phyloP scores from a whole-genome alignment of 2,888 invertebrate genomes.

The Sialis fuliginosa region DNA sequence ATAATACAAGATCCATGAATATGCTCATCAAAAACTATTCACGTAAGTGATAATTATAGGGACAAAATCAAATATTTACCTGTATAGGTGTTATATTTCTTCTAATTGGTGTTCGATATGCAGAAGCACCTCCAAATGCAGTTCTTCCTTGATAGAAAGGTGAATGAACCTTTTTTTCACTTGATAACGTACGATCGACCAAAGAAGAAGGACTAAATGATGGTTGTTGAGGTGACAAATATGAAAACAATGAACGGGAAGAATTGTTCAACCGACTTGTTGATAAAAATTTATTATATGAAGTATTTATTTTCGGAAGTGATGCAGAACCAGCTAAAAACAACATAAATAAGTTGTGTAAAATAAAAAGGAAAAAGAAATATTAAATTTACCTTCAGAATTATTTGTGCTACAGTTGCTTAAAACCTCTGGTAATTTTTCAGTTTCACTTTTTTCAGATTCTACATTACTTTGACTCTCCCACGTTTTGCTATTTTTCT shows the following conservation, averaged over 20 bases:
- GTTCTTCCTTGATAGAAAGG: constrained; percentile 63
- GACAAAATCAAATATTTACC: too few relatives aligned
- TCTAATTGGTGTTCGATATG: constrained; percentile 11
- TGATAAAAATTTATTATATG: not conserved
- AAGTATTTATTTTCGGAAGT: too few relatives aligned
- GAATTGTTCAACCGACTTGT: constrained; percentile 14
- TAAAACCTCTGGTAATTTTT: too few relatives aligned
- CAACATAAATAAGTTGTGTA: not conserved
- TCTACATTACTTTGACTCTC: too few relatives aligned
- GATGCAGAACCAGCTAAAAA: not conserved
- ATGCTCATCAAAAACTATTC: too few relatives aligned
- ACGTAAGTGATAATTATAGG: too few relatives aligned
- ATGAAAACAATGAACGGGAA: constrained; percentile 23
- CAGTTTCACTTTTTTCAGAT: too few relatives aligned
- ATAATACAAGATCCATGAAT: too few relatives aligned
- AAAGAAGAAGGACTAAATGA: constrained; percentile 23
- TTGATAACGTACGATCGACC: constrained; percentile 25
- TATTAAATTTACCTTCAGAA: constrained; percentile 3
- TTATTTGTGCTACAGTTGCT: too few relatives aligned
- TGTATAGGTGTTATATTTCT: too few relatives aligned
- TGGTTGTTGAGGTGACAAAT: constrained; percentile 17
- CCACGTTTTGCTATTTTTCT: too few relatives aligned
- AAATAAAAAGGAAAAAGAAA: not conserved
- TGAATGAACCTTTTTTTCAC: constrained; percentile 32
- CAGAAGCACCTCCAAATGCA: constrained; percentile 56